Percentiles rank a stretch among this genome's conserved stretches.
Evolutionary conservation across 2,113 vertebrate species (phyloP).

Genomic region (Psittacula cyanocephala): DNA sequence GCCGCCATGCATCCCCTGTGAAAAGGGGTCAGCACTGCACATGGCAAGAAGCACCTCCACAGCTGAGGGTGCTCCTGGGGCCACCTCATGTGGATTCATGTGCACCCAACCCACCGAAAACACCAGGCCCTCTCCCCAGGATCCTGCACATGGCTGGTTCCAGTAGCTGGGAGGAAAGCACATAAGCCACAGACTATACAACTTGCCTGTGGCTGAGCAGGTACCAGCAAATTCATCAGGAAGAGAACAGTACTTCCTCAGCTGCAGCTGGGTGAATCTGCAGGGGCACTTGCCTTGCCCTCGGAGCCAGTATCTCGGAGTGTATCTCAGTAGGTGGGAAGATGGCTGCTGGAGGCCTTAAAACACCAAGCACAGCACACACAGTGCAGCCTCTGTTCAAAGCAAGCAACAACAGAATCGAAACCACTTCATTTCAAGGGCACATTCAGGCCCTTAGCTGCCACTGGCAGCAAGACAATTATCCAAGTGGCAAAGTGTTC

Average conservation of each 20-base stretch:
- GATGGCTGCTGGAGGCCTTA: neutral
- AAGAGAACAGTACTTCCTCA: neutral
- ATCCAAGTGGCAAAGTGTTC: neutral
- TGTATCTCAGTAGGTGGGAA: neutral
- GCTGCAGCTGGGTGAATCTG: neutral
- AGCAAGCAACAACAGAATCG: neutral
- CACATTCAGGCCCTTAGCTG: neutral
- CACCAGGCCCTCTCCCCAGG: neutral
- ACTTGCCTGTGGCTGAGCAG: slow-evolving; percentile 1
- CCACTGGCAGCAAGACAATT: neutral
- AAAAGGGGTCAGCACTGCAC: neutral
- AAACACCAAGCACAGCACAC: neutral
- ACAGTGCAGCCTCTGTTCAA: slow-evolving; percentile 26
- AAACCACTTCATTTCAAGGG: slow-evolving; percentile 48
- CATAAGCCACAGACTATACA: neutral
- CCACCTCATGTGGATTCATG: neutral
- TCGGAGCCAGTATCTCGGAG: neutral
- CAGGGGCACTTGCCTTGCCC: neutral
- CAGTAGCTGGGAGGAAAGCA: neutral
- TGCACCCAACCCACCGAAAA: neutral
- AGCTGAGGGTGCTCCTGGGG: neutral
- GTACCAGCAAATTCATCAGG: neutral
- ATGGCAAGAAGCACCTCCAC: neutral
- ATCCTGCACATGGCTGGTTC: accelerated
- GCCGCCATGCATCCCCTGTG: neutral